Conservation (phyloP, 2,888 invertebrate species). For the Coenonympha arcania region DNA sequence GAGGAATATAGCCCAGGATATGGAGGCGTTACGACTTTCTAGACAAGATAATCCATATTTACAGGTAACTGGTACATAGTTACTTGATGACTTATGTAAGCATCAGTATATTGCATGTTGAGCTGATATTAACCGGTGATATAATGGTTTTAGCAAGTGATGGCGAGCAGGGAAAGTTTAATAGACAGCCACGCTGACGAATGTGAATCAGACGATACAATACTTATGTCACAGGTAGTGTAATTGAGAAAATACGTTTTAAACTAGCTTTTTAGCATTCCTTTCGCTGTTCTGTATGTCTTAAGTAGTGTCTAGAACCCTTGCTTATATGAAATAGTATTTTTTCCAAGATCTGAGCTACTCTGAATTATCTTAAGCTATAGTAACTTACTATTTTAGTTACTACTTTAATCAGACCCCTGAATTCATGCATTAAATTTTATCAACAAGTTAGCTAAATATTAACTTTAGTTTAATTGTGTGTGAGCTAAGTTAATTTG, state of each 20-base stretch:
- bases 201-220: conserved; percentile 83
- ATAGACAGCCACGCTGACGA: conserved; percentile 81
- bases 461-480: no score
- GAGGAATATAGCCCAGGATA: conserved; percentile 86
- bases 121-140: conserved; percentile 17
- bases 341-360: no score
- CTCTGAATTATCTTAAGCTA: no score
- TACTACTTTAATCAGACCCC: no score
- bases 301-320: no score
- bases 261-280: no score
- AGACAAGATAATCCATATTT: conserved; percentile 89
- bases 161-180: conserved; percentile 85
- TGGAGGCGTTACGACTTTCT: conserved; percentile 86
- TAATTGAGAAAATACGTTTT: background rate
- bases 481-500: no score
- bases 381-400: no score
- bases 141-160: conserved; percentile 75
- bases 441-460: no score
- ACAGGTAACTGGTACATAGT: conserved; percentile 75
- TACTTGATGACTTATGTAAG: conserved; percentile 14
- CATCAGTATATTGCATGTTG: conserved; percentile 4
- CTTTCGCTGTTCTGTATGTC: no score
- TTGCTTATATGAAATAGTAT: no score
- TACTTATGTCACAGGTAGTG: conserved; percentile 82
- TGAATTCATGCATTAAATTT: no score